These are phyloP conservation scores for Phaenicophaeus curvirostris DNA, from an alignment of 2,797 vertebrate genomes.

Conservation along the genomic window DNA sequence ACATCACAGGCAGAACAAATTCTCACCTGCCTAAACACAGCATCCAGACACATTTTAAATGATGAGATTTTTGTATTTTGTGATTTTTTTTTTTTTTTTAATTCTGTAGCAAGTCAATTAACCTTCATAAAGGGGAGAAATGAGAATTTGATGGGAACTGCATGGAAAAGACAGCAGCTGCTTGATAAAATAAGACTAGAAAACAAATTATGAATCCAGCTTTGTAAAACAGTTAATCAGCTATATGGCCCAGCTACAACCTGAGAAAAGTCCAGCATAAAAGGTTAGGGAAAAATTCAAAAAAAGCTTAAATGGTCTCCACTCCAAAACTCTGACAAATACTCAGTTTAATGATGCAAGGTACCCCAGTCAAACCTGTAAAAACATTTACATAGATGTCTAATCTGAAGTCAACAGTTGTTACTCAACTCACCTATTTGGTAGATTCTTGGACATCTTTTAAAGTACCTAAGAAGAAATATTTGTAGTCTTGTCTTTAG, in stretches of 20 bases:
- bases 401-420: not conserved
- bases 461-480: not conserved
- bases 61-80: not conserved
- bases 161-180: not conserved
- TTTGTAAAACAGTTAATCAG: not conserved
- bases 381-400: not conserved
- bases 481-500: not conserved
- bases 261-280: not conserved
- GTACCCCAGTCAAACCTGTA: not conserved
- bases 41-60: not conserved
- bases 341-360: not conserved
- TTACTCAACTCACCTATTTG: not conserved
- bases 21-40: not conserved
- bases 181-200: not conserved
- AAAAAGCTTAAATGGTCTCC: not conserved
- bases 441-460: not conserved
- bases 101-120: not conserved
- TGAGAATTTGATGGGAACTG: not conserved
- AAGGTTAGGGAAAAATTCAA: not conserved
- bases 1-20: not conserved
- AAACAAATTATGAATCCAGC: not conserved
- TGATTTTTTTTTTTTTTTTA: not conserved
- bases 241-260: not conserved
- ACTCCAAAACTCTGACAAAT: not conserved
- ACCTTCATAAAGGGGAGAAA: not conserved